Percentiles rank a stretch among this genome's conserved stretches.
Evolutionary conservation across 2,113 vertebrate genomes (phyloP).

Genomic region (Pomatorhinus ruficollis): DNA sequence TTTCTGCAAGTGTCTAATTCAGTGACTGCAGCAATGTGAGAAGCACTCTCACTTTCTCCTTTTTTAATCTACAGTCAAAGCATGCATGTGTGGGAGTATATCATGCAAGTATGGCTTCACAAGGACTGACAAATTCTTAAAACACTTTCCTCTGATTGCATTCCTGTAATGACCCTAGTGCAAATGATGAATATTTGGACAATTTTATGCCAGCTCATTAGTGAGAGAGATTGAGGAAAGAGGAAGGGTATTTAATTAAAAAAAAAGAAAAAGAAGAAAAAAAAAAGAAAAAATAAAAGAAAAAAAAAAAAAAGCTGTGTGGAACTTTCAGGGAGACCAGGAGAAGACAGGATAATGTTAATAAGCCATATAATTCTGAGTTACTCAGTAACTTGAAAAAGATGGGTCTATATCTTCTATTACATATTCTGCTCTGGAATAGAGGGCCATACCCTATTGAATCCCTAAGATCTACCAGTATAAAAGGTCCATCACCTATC

Average conservation of each 20-base stretch:
- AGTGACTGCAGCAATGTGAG: background rate
- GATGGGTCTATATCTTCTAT: background rate
- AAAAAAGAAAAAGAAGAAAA: too few relatives aligned
- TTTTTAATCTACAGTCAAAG: background rate
- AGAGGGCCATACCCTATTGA: background rate
- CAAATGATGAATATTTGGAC: background rate
- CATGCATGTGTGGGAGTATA: background rate
- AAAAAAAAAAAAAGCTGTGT: background rate
- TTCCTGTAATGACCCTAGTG: background rate
- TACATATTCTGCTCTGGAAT: background rate
- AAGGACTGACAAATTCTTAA: background rate
- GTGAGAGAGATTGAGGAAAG: background rate
- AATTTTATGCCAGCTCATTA: background rate
- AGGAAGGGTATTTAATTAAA: background rate
- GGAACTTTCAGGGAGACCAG: background rate
- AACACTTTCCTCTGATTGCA: background rate
- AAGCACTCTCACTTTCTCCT: background rate
- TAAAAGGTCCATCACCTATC: background rate
- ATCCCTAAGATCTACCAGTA: background rate
- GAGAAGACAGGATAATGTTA: background rate
- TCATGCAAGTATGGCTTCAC: background rate
- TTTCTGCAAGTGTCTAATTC: background rate
- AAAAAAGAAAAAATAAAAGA: background rate
- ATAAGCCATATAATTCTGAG: background rate
- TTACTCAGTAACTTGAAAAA: background rate